Conservation (phyloP, 2,113 vertebrate species). For the Redunca redunca region DNA sequence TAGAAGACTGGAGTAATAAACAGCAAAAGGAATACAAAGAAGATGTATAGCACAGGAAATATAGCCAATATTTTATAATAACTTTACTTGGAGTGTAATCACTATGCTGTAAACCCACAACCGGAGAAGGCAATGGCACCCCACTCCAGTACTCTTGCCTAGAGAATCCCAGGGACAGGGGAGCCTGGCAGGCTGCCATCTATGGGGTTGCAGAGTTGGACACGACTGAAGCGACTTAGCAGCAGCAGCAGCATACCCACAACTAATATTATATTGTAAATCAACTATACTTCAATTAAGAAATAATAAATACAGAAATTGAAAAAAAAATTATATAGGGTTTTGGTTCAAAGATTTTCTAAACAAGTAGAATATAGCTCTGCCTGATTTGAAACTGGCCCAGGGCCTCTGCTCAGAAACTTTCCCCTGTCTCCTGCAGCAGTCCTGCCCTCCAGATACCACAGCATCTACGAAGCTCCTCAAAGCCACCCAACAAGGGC, state of each 20-base stretch:
- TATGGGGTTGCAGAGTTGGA: no score
- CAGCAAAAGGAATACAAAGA: neutral
- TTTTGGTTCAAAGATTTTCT: neutral
- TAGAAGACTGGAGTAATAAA: neutral
- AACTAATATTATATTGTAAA: neutral
- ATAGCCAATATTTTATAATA: neutral
- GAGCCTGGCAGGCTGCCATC: neutral
- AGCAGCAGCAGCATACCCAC: no score
- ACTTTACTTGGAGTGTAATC: neutral
- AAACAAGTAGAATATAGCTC: neutral
- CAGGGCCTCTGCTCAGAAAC: neutral
- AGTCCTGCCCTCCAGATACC: no score
- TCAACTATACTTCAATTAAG: neutral
- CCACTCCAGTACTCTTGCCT: neutral
- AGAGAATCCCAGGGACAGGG: neutral
- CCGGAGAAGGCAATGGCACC: neutral
- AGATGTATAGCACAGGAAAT: neutral
- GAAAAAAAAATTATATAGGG: neutral
- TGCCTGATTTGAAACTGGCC: neutral
- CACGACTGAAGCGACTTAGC: no score
- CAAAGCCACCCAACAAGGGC: accelerated
- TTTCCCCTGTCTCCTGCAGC: neutral
- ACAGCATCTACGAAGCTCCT: neutral
- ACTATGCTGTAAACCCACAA: neutral
- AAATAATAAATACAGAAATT: neutral